Base-by-base conservation (phyloP, 1,140 invertebrate genomes). In the Asbolus verrucosus region DNA sequence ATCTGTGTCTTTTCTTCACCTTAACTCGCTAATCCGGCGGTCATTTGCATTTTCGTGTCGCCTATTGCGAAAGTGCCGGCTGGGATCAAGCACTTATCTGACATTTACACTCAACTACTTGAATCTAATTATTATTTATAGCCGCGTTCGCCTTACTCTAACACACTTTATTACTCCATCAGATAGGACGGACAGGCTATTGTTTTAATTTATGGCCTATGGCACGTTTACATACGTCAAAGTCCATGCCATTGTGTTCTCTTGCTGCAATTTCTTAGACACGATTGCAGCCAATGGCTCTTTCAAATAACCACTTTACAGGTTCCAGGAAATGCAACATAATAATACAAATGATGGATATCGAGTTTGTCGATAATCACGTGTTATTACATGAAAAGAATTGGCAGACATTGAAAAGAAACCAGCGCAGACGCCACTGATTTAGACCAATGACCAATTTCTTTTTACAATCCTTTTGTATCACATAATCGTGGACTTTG, bases 71-170 rank as follows among this genome's bases (percentile, higher is more conserved):
- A 72, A 67, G 54, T 43, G 60, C 31, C 65, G 59, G 65, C 59
- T 62, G 36, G 59, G 36, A 72, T 60, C 70, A 60, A 54, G 38
- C 65, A 67, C 66, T 72, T 72, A 72, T 61, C 66, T 72, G 70
- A 72, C 71, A 70, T 67, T 73, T 70, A 73, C 71, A 73, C 65
- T 69, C 59, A 41, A 70, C 71, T 65, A 70, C 71, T 73, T 69
- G 50, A 72, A 73, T 60, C 71, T 73, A 73, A 73, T 73, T 73
- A 73, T 73, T 73, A 73, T 73, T 73, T 73, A 73, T 73, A 33
- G 67, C 36, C 67, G 62, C 61, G 67, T 72, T 72, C 38, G 18
- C 67, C 36, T 39, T 46, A 60, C 50, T 31, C 33, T 69, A 72
- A 69, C 67, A 68, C 71, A 46, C 46, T 69, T 72, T 69, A 72